Evolutionary conservation across 2,888 invertebrate genomes (phyloP).

Genomic region (Tachina grossa): DNA sequence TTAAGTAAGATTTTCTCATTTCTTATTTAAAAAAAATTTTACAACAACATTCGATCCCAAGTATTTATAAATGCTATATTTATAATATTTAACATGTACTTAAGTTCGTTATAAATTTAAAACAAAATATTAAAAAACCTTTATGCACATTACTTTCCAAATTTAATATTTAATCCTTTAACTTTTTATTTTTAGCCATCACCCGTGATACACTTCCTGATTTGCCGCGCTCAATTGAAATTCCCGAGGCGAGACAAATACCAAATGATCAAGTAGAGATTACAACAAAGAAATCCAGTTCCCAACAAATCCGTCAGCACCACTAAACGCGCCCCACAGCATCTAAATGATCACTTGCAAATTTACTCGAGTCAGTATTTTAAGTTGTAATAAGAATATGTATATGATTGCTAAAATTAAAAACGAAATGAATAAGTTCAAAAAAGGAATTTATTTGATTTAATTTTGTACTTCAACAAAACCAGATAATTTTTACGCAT

Average conservation of each 20-base stretch:
- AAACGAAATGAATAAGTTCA: constrained; percentile 18
- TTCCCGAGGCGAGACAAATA: constrained; percentile 72
- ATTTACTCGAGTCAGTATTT: constrained; percentile 48
- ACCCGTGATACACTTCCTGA: constrained; percentile 78
- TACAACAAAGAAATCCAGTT: constrained; percentile 13
- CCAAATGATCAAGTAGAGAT: constrained; percentile 2
- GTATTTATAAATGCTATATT: too few relatives aligned
- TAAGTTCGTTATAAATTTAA: too few relatives aligned
- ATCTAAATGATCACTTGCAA: constrained; percentile 18
- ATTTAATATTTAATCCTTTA: neutral
- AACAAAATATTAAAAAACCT: neutral
- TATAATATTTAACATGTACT: too few relatives aligned
- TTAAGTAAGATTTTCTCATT: too few relatives aligned
- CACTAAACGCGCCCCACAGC: constrained; percentile 19
- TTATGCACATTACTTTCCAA: neutral
- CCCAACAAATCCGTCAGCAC: neutral
- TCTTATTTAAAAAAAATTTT: too few relatives aligned
- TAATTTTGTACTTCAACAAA: neutral
- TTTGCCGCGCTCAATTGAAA: constrained; percentile 78
- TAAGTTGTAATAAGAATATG: constrained; percentile 35
- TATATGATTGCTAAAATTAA: constrained; percentile 27
- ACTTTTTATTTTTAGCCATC: constrained; percentile 74
- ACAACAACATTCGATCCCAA: too few relatives aligned
- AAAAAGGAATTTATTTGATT: constrained; percentile 44
- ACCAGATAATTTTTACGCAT: neutral